Base-by-base conservation (phyloP, 2,113 vertebrate species). In the Herpetotheres cachinnans region DNA sequence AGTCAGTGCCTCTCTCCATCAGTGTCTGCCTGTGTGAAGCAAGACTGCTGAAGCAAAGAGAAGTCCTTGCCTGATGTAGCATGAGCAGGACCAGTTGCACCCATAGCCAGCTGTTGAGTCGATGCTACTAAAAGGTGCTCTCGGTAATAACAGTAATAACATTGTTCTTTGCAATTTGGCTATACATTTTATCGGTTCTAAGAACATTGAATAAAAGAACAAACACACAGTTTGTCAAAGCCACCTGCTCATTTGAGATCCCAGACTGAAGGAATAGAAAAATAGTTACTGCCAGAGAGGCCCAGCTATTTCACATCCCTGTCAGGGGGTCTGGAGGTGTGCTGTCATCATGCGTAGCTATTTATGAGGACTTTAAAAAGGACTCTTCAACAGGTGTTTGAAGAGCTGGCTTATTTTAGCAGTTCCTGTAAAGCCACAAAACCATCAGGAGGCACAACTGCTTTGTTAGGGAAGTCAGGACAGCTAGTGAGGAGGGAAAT, bases 301-400 rank as follows among this genome's bases (percentile, higher is more conserved):
- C 26, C 52, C 29, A 36, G 58, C 36, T 77, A 58, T 73, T 85
- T 83, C 66, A 82, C 7, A 40, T 62, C 46, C 55, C 58, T 34
- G 16, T 77, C 46, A 80, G 67, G 77, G 36, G 13, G 61, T 69
- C 70, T 44, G 25, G 58, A 80, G 30, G 12, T 80, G 19, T 49
- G 55, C 16, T 61, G 34, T 42, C 78, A 30, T 52, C 44, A 44
- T 15, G 42, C 0, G 0, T 24, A 13, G 11, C 22, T 90, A 59
- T 38, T 73, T 82, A 63, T 14, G 20, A 84, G 38, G 77, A 86
- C 36, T 61, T 90, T 2, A 54, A 74, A 46, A 92, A 50, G 24
- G 25, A 38, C 38, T 38, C 20, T 78, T 81, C 52, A 84, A 32
- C 7, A 47, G 50, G 19, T 49, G 19, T 40, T 86, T 30, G 69